A percentile compares a stretch with the other conserved stretches of the same genome.
These are phyloP conservation scores for Chrysochloris asiatica DNA, from an alignment of 2,113 vertebrate genomes.

Conservation along the genomic window DNA sequence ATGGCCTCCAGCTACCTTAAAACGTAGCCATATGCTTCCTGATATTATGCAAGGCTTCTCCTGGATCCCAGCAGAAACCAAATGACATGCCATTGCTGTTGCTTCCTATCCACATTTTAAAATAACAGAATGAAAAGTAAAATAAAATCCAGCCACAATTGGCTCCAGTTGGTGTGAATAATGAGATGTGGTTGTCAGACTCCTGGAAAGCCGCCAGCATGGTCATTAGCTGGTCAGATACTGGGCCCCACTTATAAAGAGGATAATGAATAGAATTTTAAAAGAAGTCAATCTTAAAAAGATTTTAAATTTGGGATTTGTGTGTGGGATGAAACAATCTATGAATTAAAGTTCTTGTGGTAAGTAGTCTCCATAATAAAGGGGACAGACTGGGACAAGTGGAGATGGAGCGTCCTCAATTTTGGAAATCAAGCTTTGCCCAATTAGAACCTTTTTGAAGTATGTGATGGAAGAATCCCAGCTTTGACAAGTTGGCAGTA, in stretches of 20 bases:
- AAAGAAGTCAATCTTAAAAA: conserved; percentile 55
- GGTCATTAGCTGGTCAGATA: conserved; percentile 57
- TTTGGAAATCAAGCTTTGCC: conserved; percentile 58
- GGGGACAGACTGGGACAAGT: not conserved
- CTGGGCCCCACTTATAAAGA: conserved; percentile 1
- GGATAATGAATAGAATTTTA: conserved; percentile 45
- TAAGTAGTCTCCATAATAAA: conserved; percentile 21
- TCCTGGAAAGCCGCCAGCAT: conserved; percentile 67
- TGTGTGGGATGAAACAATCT: conserved; percentile 14
- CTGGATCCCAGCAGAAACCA: conserved; percentile 35
- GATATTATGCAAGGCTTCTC: conserved; percentile 39
- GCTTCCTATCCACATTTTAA: conserved; percentile 67
- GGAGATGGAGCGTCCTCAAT: not conserved
- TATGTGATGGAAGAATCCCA: conserved; percentile 64
- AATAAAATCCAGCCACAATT: conserved; percentile 65
- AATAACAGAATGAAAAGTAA: conserved; percentile 41
- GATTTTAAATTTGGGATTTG: conserved; percentile 40
- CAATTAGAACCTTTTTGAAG: conserved; percentile 72
- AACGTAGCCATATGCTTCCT: conserved; percentile 57
- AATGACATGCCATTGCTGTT: conserved; percentile 47
- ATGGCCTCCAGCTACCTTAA: conserved; percentile 53
- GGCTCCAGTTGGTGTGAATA: conserved; percentile 79
- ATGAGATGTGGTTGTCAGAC: conserved; percentile 70
- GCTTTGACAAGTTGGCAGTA: conserved; percentile 76
- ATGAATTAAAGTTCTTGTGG: conserved; percentile 32